Percentiles rank a stretch among this genome's conserved stretches.
Evolutionary conservation across 2,888 invertebrate genomes (phyloP).

Genomic region (Ditylenchus weischeri): DNA sequence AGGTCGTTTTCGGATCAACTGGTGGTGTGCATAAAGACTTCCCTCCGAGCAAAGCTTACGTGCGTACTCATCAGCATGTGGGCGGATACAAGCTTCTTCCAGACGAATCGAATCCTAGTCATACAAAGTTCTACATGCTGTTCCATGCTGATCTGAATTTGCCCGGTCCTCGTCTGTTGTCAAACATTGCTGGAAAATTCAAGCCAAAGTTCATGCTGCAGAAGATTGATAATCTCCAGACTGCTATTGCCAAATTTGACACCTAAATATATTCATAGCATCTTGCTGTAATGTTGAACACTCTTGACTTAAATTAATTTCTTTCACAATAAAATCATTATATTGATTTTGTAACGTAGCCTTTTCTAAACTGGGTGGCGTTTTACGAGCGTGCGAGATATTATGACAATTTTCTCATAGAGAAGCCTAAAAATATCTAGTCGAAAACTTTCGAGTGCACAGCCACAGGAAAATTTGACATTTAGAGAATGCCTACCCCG

Average conservation of each 20-base stretch:
- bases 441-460: too few species aligned
- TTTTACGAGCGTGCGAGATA: too few species aligned
- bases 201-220: conserved; percentile 31
- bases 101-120: conserved; percentile 13
- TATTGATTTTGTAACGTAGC: too few species aligned
- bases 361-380: too few species aligned
- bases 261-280: not conserved
- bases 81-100: conserved; percentile 27
- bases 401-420: too few species aligned
- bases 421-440: too few species aligned
- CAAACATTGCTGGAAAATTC: conserved; percentile 10
- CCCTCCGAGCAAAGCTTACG: conserved; percentile 18
- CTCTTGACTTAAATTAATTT: too few species aligned
- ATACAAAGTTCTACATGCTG: conserved; percentile 26
- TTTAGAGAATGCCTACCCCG: too few species aligned
- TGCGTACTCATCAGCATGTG: conserved; percentile 31
- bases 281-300: too few species aligned
- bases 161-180: conserved; percentile 14
- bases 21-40: conserved; percentile 16
- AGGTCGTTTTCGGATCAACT: conserved; percentile 24
- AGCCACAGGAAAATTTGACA: too few species aligned
- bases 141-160: conserved; percentile 33
- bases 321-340: too few species aligned
- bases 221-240: conserved; percentile 19
- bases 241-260: conserved; percentile 18